Evolutionary conservation across 2,888 invertebrate genomes (phyloP).

Genomic region (Cenopis cana): DNA sequence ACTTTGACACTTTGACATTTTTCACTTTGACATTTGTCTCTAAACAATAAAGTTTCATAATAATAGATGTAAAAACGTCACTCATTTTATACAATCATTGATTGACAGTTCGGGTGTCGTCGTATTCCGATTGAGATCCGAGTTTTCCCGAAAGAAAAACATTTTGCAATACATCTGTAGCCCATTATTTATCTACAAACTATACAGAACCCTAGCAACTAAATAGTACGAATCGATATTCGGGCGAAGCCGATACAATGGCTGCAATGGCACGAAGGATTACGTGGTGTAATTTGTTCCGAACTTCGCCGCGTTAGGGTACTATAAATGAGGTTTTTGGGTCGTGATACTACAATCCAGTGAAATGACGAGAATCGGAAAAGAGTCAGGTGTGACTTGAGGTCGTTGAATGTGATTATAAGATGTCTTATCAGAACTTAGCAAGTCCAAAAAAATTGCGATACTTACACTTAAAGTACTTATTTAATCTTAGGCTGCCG

Average conservation of each 20-base stretch:
- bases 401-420: not conserved
- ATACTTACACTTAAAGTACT: not conserved
- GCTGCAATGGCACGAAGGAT: conserved; percentile 43
- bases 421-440: conserved; percentile 7
- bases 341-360: conserved; percentile 27
- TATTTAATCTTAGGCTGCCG: not conserved
- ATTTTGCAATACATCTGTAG: too few species aligned
- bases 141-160: too few species aligned
- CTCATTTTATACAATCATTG: too few species aligned
- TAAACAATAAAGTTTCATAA: too few species aligned
- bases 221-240: conserved; percentile 65
- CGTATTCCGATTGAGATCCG: too few species aligned
- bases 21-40: too few species aligned
- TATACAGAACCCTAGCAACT: conserved; percentile 58
- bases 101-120: too few species aligned
- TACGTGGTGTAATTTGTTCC: conserved; percentile 42
- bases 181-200: not conserved
- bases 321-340: conserved; percentile 41
- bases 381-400: conserved; percentile 20
- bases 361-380: not conserved
- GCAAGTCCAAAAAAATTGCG: not conserved
- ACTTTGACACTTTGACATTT: too few species aligned
- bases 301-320: conserved; percentile 33
- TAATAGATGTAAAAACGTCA: too few species aligned
- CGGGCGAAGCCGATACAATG: conserved; percentile 62